A percentile compares a stretch with the other conserved stretches of the same genome.
phyloP scores from a whole-genome alignment of 2,888 invertebrate species.

The Calephelis perditalis region DNA sequence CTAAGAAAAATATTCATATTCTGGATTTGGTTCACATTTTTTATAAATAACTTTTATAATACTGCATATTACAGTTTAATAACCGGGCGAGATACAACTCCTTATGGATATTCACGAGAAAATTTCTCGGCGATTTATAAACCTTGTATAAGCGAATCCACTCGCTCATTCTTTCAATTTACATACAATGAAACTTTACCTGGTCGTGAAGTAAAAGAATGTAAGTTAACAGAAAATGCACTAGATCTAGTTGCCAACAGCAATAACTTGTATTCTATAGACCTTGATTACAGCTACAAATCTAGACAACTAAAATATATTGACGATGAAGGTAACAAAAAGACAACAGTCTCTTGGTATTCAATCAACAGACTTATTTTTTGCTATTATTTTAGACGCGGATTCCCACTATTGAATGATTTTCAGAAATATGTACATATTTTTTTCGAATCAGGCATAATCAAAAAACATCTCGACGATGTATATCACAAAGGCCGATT shows the following conservation, averaged over 20 bases:
- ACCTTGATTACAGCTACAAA: constrained; percentile 39
- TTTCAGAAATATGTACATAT: constrained; percentile 37
- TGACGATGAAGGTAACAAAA: constrained; percentile 34
- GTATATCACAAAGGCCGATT: background rate
- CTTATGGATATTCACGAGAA: constrained; percentile 16
- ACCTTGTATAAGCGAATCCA: constrained; percentile 43
- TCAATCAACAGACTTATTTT: constrained; percentile 37
- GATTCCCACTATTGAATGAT: constrained; percentile 39
- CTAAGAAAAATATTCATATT: constrained; percentile 38
- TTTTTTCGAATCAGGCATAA: constrained; percentile 45
- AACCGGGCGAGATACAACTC: constrained; percentile 29
- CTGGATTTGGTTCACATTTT: constrained; percentile 54
- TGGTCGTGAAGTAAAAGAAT: constrained; percentile 33
- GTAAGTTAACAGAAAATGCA: constrained; percentile 34
- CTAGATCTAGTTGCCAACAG: constrained; percentile 37
- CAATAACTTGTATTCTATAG: constrained; percentile 39
- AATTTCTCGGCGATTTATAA: constrained; percentile 34
- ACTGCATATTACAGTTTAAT: constrained; percentile 46
- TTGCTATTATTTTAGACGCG: constrained; percentile 40
- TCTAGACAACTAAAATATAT: constrained; percentile 17
- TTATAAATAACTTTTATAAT: constrained; percentile 47
- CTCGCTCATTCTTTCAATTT: constrained; percentile 37
- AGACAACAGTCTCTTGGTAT: constrained; percentile 37
- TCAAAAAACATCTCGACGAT: constrained; percentile 30
- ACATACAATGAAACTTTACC: constrained; percentile 44